phyloP scores from a whole-genome alignment of 2,888 invertebrate species.

The Tolmerus cingulatus region DNA sequence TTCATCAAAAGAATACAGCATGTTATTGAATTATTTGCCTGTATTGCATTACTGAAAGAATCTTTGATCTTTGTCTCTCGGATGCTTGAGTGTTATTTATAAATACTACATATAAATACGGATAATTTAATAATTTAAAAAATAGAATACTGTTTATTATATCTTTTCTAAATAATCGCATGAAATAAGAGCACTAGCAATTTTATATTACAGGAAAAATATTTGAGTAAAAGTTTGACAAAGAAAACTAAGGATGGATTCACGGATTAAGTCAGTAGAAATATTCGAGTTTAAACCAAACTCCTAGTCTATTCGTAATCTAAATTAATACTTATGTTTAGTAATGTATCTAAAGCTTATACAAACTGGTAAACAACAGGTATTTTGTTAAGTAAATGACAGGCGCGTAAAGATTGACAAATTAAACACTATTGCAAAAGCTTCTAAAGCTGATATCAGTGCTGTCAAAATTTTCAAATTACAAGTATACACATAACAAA shows the following conservation, averaged over 20 bases:
- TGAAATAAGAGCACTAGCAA: slow-evolving; percentile 19
- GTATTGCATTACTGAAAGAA: neutral
- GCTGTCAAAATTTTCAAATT: slow-evolving; percentile 16
- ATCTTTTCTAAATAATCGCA: slow-evolving; percentile 16
- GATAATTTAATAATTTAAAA: slow-evolving; percentile 39
- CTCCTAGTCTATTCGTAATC: slow-evolving; percentile 1
- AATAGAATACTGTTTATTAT: slow-evolving; percentile 37
- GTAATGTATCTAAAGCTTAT: slow-evolving; percentile 38
- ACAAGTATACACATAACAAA: neutral
- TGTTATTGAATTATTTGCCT: neutral
- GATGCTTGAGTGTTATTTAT: slow-evolving; percentile 28
- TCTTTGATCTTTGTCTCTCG: neutral
- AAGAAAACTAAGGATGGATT: slow-evolving; percentile 30
- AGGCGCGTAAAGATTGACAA: neutral
- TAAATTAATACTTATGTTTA: slow-evolving; percentile 41
- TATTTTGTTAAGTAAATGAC: slow-evolving; percentile 35
- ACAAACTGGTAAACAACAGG: slow-evolving; percentile 40
- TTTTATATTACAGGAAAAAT: slow-evolving; percentile 25
- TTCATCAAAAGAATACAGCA: neutral
- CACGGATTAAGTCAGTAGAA: slow-evolving; percentile 28
- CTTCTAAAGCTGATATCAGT: neutral
- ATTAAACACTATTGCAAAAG: neutral
- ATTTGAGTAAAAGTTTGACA: neutral
- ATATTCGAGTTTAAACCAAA: neutral
- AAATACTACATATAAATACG: slow-evolving; percentile 36